phyloP scores from a whole-genome alignment of 2,797 vertebrate genomes.

The Hephaestus fuliginosus region DNA sequence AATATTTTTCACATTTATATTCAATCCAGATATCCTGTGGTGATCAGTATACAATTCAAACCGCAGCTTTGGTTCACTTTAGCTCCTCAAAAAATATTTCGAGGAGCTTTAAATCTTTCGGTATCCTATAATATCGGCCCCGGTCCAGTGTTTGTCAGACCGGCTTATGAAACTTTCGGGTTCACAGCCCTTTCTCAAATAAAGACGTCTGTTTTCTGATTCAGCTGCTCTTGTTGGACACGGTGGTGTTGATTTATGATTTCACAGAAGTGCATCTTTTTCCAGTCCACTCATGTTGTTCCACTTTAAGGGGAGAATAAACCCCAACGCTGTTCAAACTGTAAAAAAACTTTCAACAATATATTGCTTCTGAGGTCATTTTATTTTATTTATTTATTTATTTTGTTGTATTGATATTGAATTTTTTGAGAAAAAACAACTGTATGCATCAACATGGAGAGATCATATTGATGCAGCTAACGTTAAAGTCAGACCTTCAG shows the following conservation, averaged over 20 bases:
- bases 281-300: slow-evolving; percentile 20
- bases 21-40: slow-evolving; percentile 28
- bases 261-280: slow-evolving; percentile 28
- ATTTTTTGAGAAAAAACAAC: background rate
- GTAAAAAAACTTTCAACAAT: background rate
- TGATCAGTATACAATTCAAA: slow-evolving; percentile 16
- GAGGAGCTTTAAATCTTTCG: slow-evolving; percentile 6
- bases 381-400: background rate
- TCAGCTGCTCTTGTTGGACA: slow-evolving; percentile 30
- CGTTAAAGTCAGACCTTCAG: background rate
- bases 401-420: background rate
- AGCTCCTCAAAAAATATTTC: background rate
- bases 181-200: slow-evolving; percentile 26
- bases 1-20: background rate
- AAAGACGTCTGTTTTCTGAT: slow-evolving; percentile 44
- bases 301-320: background rate
- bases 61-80: background rate
- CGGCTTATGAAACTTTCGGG: slow-evolving; percentile 14
- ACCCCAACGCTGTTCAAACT: background rate
- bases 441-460: background rate
- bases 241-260: slow-evolving; percentile 34
- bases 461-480: background rate
- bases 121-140: background rate
- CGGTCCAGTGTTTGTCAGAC: slow-evolving; percentile 25
- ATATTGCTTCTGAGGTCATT: background rate